Evolutionary conservation across 2,113 vertebrate species (phyloP), one percentile per base, ranked within the genome.

Genomic region (Clarias batrachus): DNA sequence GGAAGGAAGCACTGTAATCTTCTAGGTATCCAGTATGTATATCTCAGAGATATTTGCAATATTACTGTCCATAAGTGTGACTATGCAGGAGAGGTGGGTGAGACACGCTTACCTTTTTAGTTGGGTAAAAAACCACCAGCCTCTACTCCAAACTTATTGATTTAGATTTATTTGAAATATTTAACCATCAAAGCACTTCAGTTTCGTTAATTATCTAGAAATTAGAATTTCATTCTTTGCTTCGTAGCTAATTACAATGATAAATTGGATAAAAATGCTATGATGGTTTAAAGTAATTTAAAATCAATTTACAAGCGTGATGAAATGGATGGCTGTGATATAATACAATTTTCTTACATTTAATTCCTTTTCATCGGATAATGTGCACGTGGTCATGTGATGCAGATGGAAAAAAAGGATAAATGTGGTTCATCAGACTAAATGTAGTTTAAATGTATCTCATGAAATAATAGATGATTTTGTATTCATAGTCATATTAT

Each of bases 281-380:
- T 83, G 66, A 73, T 33, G 7, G 30, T 33, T 57, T 56, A 1
- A 70, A 54, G 63, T 83, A 13, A 73, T 83, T 83, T 71, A 57
- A 71, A 83, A 73, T 57, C 54, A 52, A 83, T 83, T 83, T 21
- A 56, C 54, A 59, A 83, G 63, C 12, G 3, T 70, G 81, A 83
- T 23, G n/a, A 62, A 81, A 41, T 81, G 57, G 14, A 57, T 62
- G 30, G 19, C 30, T 62, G 57, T 62, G 27, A 37, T 21, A 41
- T 54, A 19, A 23, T 81, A 41, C 25, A 37, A 56, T 10, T 27
- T 76, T 54, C 23, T 14, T 41, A 77, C 19, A 62, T 81, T 60
- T 60, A 37, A 41, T 21, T 62, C 33, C 37, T 81, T 81, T 81
- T 19, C 30, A 41, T 21, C 57, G 25, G 56, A 11, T 60, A 62